Evolutionary conservation across 2,888 invertebrate genomes (phyloP), one percentile per base, ranked within the genome.

Genomic region (Blastobasis lacticolella): DNA sequence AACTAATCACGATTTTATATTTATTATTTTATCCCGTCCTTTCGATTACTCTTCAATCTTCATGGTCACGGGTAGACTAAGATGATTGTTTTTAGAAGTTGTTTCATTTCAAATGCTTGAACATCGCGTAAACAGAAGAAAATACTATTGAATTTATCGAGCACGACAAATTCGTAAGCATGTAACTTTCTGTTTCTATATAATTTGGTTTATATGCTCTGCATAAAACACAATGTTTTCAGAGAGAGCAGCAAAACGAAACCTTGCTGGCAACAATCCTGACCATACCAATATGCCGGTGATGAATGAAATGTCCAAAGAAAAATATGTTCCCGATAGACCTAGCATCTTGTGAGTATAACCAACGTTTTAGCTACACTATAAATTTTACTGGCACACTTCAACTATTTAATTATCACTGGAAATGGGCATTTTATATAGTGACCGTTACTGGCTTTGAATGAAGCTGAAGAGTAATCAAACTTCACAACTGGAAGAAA

Each of bases 331-430:
- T 55, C 60, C 66, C 48, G 67, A 67, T 50, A 52, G 61, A 47
- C 62, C 72, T 47, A 66, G 70, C 56, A 54, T 53, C 57, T 55
- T 68, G 80, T 78, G 62, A 72, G 73, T 23, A 23, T 23, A 23
- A 42, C 10, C 4, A 4, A 38, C 6, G 5, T 46, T 37, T 45
- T 7, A 10, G 5, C 37, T n/a, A 5, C 5, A n/a, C 9, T 5
- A 37, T 46, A 38, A 9, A 23, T 23, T 23, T 23, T 23, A 23
- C n/a, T n/a, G n/a, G n/a, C n/a, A n/a, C n/a, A n/a, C 3, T 23
- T 23, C 3, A 23, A 23, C 23, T 23, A 23, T 23, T 23, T 23
- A 23, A 23, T 23, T 1, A 23, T 23, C 23, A 23, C 23, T 23
- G 23, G 23, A 23, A 23, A 23, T 23, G 23, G 23, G 23, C 23